phyloP scores from a whole-genome alignment of 2,113 vertebrate genomes.

The Bolborhynchus lineola region DNA sequence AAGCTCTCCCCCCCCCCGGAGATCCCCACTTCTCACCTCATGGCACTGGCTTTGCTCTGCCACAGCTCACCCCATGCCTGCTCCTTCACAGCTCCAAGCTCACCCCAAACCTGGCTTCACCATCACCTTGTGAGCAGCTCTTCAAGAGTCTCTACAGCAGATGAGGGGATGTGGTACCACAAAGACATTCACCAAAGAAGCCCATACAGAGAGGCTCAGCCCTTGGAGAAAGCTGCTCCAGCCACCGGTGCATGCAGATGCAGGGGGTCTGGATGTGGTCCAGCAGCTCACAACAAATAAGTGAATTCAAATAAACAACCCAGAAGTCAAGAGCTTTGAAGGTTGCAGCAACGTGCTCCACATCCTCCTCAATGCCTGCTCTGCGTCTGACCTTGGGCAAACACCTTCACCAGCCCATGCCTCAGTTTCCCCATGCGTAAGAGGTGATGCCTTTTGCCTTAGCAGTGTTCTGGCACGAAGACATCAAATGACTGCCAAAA shows the following conservation, averaged over 20 bases:
- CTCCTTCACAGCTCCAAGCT: neutral
- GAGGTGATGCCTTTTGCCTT: neutral
- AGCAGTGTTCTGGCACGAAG: neutral
- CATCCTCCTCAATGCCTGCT: neutral
- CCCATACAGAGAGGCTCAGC: neutral
- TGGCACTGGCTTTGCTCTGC: neutral
- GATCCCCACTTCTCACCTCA: neutral
- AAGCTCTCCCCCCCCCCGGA: rapidly evolving
- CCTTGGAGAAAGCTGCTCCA: neutral
- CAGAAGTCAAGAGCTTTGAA: neutral
- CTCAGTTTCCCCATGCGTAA: neutral
- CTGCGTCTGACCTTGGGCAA: neutral
- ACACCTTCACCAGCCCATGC: neutral
- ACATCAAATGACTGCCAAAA: neutral
- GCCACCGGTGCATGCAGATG: neutral
- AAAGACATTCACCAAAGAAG: neutral
- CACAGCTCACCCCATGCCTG: neutral
- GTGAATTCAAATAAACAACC: neutral
- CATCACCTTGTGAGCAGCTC: neutral
- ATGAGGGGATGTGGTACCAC: neutral
- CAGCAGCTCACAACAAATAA: neutral
- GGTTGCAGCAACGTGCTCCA: rapidly evolving
- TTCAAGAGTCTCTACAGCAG: rapidly evolving
- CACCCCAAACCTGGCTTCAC: neutral
- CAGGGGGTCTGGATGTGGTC: rapidly evolving